Base-by-base conservation (phyloP, 2,888 invertebrate species). In the Spodoptera exigua region DNA sequence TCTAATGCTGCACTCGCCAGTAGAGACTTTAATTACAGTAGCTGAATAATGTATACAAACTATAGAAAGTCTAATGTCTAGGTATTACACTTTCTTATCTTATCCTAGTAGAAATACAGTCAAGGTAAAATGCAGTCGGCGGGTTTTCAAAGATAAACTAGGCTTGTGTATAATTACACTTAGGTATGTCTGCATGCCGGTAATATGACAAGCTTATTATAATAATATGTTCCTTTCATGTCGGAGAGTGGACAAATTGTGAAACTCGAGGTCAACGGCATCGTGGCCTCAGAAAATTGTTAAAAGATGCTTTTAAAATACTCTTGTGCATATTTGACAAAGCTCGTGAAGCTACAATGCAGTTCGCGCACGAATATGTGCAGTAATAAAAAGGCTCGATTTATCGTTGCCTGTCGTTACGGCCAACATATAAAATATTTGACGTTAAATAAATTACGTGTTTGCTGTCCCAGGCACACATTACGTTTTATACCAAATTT, bases 281-380 rank as follows among this genome's bases (percentile, higher is more conserved):
- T 53, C 48, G 21, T 47, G 60, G 61, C 64, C 70, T 73, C 75
- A 65, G 68, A 72, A 75, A 65, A 70, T 60, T 61, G 54, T 61
- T 57, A 35, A 27, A 75, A 63, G 51, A 58, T 21, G 21, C 56
- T 62, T 78, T 69, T 60, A 53, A 61, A 69, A 73, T 49, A 78
- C 65, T 70, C 63, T 74, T 69, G 72, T 78, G 71, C 74, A 78
- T 79, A 72, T 73, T 79, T 76, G 67, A 75, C 72, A 75, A 78
- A 76, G 74, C 72, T 72, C 66, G 60, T 64, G 63, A 48, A 43
- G 37, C 39, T 59, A 10, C 27, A 16, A 72, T 81, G 77, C 76
- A 77, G 58, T 78, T 58, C 66, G 59, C 63, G 69, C 68, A 74
- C 55, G 51, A 59, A 67, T 62, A 69, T 65, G 49, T 56, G 57